Base-by-base conservation (phyloP, 2,888 invertebrate species). In the Melanostoma mellinum region DNA sequence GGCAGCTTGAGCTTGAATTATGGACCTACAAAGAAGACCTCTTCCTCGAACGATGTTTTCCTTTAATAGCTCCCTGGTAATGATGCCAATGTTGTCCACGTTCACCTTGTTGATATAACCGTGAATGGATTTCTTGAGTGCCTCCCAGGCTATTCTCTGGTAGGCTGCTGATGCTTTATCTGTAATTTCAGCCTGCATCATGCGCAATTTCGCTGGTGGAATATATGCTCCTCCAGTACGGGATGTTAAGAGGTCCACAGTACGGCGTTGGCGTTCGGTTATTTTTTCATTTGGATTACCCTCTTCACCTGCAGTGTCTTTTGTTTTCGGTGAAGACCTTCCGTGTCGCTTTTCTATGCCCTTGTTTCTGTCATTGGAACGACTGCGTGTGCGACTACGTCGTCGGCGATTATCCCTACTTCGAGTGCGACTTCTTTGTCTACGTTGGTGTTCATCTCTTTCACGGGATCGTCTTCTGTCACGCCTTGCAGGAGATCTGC, bases 21-120 rank as follows among this genome's bases (percentile, higher is more conserved):
- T 95, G 0, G 99, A 98, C 67, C 98, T 94, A 75, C 97, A 96
- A 0, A 99, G 92, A 84, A 99, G 92, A 89, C 99, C 99, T 90
- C 98, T 94, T 72, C 99, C 99, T 74, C 99, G 93, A 0, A 99
- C 96, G 74, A 99, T 96, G 89, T 99, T 99, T 91, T 99, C 99
- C 88, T 96, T 96, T 8, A 99, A 92, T 35, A 99, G 91, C 90
- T 99, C 97, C 72, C 96, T 93, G 0, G 98, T 97, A 74, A 99
- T 98, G 65, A 97, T 94, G 0, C 95, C 95, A 85, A 99, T 97
- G 90, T 99, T 99, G 9, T 97, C 95, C 0, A 96, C 96, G 90
- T 99, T 99, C 1, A 99, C 96, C 93, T 99, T 99, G 92, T 99
- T 99, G 76, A 99, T 98, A 86, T 96, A 95, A 87, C 99, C 99